Evolutionary conservation across 1,140 invertebrate species (phyloP).

Genomic region (Arctopsyche grandis): DNA sequence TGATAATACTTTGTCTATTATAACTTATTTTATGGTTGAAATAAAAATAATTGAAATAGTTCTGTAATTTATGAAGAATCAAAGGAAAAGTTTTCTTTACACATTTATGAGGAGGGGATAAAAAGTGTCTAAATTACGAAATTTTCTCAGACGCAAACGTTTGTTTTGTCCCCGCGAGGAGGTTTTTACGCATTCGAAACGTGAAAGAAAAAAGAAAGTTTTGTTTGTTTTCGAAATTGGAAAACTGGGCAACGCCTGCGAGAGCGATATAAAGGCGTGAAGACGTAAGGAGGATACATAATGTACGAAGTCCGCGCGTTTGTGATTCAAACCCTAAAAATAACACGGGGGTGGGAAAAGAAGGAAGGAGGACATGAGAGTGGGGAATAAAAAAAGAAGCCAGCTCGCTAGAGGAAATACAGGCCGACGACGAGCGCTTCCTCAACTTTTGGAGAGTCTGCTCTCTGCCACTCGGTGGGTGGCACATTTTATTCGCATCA

Average conservation of each 20-base stretch:
- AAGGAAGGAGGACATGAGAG: not conserved
- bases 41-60: too few species aligned
- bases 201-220: slow-evolving; percentile 12
- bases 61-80: too few species aligned
- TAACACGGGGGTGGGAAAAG: not conserved
- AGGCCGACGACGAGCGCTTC: not conserved
- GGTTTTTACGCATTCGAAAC: not conserved
- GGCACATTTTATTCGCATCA: slow-evolving; percentile 42
- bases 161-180: not conserved
- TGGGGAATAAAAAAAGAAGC: too few species aligned
- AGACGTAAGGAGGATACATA: slow-evolving; percentile 20
- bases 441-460: not conserved
- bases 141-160: not conserved
- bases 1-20: too few species aligned
- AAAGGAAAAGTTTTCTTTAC: too few species aligned
- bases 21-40: too few species aligned
- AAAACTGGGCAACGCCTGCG: slow-evolving; percentile 4
- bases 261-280: slow-evolving; percentile 3
- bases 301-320: slow-evolving; percentile 14
- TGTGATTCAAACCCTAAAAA: slow-evolving; percentile 9
- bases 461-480: not conserved
- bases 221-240: slow-evolving; percentile 32
- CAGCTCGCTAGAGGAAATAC: not conserved
- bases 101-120: not conserved
- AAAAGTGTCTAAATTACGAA: not conserved